phyloP scores from a whole-genome alignment of 2,113 vertebrate genomes.

The Nettapus auritus region DNA sequence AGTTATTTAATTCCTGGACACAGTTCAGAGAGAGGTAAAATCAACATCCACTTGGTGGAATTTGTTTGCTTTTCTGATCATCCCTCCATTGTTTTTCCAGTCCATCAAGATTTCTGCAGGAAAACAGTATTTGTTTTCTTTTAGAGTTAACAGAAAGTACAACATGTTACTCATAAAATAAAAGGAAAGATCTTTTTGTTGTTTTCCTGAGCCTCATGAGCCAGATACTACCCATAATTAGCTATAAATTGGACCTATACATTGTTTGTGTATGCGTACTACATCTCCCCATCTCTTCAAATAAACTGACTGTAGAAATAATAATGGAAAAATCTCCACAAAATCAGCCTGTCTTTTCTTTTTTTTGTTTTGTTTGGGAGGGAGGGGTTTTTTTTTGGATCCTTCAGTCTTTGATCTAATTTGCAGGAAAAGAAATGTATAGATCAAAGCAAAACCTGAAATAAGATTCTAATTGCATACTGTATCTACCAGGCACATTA shows the following conservation, averaged over 20 bases:
- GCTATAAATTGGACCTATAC: not conserved
- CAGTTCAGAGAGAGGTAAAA: constrained; percentile 25
- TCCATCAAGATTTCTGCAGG: constrained; percentile 4
- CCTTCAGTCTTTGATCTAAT: not conserved
- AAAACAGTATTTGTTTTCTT: constrained; percentile 2
- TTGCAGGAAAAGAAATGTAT: not conserved
- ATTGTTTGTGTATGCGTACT: not conserved
- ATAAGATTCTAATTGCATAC: not conserved
- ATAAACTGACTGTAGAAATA: not conserved
- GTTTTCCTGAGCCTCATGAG: not conserved
- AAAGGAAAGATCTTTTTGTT: not conserved
- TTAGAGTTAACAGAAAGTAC: constrained; percentile 5
- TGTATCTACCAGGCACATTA: not conserved
- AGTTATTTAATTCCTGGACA: constrained; percentile 19
- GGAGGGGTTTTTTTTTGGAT: not conserved
- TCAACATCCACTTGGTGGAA: constrained; percentile 19
- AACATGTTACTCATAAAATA: not conserved
- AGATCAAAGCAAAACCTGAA: not conserved
- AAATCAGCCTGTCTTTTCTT: not conserved
- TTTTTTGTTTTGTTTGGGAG: not conserved
- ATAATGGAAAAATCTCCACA: not conserved
- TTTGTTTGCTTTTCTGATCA: constrained; percentile 56
- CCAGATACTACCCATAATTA: not conserved
- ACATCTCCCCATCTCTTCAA: not conserved
- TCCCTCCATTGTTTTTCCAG: constrained; percentile 1